Percentiles rank a stretch among this genome's conserved stretches.
phyloP scores from a whole-genome alignment of 2,888 invertebrate genomes.

The Entomobrya proxima region DNA sequence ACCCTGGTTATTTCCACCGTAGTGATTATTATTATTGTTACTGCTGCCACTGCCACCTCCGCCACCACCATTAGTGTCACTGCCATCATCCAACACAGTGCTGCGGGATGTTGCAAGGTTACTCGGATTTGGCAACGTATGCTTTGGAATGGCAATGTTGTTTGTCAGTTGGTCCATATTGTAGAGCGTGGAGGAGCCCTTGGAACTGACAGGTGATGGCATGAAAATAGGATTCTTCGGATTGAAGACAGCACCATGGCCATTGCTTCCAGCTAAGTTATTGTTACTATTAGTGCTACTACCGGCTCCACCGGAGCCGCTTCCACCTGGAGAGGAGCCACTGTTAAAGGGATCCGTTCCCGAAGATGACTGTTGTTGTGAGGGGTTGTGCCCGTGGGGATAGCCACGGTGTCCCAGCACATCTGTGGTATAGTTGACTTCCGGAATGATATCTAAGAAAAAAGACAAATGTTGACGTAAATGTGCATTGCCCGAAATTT shows the following conservation, averaged over 20 bases:
- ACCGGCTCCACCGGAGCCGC: conserved; percentile 34
- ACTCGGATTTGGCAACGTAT: conserved; percentile 75
- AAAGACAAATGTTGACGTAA: neutral
- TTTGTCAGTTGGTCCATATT: conserved; percentile 76
- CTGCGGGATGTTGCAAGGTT: conserved; percentile 75
- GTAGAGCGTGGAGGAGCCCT: conserved; percentile 75
- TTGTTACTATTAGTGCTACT: conserved; percentile 56
- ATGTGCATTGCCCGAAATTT: neutral
- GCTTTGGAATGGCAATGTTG: conserved; percentile 75
- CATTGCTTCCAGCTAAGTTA: conserved; percentile 64
- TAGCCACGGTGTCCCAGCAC: conserved; percentile 67
- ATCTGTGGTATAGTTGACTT: conserved; percentile 74
- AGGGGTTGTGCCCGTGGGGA: conserved; percentile 68
- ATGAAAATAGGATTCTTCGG: conserved; percentile 75
- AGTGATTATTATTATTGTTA: conserved; percentile 46
- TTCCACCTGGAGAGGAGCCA: conserved; percentile 39
- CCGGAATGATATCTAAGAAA: conserved; percentile 72
- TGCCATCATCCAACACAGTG: conserved; percentile 70
- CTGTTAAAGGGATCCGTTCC: conserved; percentile 61
- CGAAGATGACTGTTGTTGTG: conserved; percentile 61
- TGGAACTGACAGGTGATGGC: conserved; percentile 75
- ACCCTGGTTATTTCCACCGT: conserved; percentile 61
- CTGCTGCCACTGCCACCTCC: conserved; percentile 44
- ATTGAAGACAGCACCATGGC: conserved; percentile 69
- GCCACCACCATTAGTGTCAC: conserved; percentile 59